Conservation (phyloP, 1,140 invertebrate genomes). For the Bombus terrestris region DNA sequence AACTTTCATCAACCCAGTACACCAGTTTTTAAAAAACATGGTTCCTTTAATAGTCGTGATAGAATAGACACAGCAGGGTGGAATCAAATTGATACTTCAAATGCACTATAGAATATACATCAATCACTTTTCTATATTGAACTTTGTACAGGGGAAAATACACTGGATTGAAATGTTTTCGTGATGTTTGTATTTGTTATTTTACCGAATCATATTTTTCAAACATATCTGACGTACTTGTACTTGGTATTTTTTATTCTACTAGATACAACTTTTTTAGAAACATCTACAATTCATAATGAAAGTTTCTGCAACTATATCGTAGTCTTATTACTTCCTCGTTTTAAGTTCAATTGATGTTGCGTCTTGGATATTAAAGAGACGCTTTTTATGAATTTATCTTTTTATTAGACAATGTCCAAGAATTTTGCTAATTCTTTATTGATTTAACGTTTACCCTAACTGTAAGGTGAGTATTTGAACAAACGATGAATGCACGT, state of each 20-base stretch:
- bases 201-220: not conserved
- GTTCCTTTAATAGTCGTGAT: not conserved
- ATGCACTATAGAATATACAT: not conserved
- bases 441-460: not conserved
- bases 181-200: not conserved
- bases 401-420: not conserved
- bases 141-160: not conserved
- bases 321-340: not conserved
- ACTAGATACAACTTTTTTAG: not conserved
- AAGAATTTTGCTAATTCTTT: not conserved
- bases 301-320: not conserved
- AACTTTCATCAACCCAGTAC: not conserved
- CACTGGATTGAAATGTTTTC: not conserved
- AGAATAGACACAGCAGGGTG: not conserved
- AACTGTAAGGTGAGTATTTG: no score
- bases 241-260: not conserved
- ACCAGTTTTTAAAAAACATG: not conserved
- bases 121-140: not conserved
- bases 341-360: no score
- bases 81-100: not conserved
- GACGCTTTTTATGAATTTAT: not conserved
- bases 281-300: not conserved
- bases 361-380: no score
- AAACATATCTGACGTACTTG: not conserved
- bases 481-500: no score